Conservation (phyloP, 2,797 vertebrate species). For the Sebastiscus albofasciatus region DNA sequence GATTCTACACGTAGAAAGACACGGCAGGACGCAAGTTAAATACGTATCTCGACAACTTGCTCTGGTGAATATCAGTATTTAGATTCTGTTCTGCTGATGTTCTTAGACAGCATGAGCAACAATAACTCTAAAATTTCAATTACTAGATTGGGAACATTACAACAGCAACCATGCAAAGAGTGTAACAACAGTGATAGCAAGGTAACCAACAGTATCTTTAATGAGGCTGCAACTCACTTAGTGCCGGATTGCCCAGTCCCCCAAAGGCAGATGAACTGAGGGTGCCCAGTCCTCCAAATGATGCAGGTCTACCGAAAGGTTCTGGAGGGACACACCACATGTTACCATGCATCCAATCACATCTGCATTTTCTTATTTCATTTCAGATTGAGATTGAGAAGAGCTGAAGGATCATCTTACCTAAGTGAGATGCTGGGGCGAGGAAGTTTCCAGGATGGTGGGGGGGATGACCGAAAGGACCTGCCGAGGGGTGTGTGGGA, state of each 20-base stretch:
- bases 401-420: conserved; percentile 70
- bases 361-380: neutral
- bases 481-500: conserved; percentile 90
- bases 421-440: conserved; percentile 91
- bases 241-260: conserved; percentile 95
- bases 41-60: conserved; percentile 34
- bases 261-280: conserved; percentile 96
- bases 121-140: neutral
- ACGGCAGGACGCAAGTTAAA: conserved; percentile 68
- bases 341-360: neutral
- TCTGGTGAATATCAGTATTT: neutral
- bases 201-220: neutral
- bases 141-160: neutral
- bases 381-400: neutral
- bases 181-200: neutral
- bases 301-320: conserved; percentile 90
- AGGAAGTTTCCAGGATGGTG: conserved; percentile 96
- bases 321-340: conserved; percentile 77
- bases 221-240: conserved; percentile 89
- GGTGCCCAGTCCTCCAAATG: conserved; percentile 92
- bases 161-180: neutral
- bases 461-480: conserved; percentile 90
- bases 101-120: neutral
- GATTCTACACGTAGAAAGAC: conserved; percentile 76
- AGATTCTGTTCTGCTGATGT: neutral